Evolutionary conservation across 2,888 invertebrate species (phyloP).

Genomic region (Allygus modestus): DNA sequence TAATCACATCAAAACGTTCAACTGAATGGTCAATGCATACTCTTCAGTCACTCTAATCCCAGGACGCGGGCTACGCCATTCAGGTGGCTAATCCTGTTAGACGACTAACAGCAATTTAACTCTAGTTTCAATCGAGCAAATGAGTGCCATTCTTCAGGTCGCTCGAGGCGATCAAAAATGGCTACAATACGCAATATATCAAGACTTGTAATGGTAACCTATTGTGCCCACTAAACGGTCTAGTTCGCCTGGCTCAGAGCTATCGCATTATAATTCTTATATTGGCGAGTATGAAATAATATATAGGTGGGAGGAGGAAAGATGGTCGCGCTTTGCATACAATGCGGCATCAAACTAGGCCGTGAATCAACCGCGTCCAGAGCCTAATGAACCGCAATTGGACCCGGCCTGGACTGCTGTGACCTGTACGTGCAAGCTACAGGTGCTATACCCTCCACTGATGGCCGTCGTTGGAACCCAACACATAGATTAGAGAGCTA

Average conservation of each 20-base stretch:
- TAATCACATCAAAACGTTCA: neutral
- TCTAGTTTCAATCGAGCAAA: constrained; percentile 44
- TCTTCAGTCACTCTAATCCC: neutral
- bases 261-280: constrained; percentile 53
- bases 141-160: constrained; percentile 43
- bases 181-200: constrained; percentile 44
- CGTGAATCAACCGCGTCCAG: constrained; percentile 29
- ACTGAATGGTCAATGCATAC: neutral
- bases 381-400: constrained; percentile 55
- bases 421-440: neutral
- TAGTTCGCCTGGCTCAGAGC: constrained; percentile 43
- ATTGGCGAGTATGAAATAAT: constrained; percentile 49
- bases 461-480: neutral
- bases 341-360: constrained; percentile 47
- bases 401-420: constrained; percentile 7
- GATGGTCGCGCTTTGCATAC: constrained; percentile 48
- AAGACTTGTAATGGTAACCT: constrained; percentile 44
- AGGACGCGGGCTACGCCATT: neutral
- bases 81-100: constrained; percentile 7
- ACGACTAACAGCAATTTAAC: constrained; percentile 28
- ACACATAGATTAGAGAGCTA: neutral
- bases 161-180: neutral
- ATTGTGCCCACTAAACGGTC: constrained; percentile 50
- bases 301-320: constrained; percentile 46
- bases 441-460: neutral